Percentiles rank a stretch among this genome's conserved stretches.
Conservation (phyloP, 2,113 vertebrate genomes). For the Lates calcarifer region DNA sequence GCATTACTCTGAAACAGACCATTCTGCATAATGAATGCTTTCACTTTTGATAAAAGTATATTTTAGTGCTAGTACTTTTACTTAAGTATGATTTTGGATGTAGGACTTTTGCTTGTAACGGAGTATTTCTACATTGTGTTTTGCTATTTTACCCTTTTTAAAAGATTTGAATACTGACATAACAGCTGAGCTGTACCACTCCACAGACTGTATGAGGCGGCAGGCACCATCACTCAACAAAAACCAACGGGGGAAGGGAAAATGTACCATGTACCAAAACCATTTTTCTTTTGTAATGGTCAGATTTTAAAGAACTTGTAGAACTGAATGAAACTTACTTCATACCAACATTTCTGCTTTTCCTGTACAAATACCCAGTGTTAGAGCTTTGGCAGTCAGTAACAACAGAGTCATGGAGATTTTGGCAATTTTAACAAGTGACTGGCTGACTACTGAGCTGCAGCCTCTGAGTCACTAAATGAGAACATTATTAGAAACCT, state of each 20-base stretch:
- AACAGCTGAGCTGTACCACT: too few relatives aligned
- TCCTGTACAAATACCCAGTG: not conserved
- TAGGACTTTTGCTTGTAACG: too few relatives aligned
- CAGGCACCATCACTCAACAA: not conserved
- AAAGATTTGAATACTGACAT: not conserved
- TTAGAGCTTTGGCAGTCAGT: constrained; percentile 1
- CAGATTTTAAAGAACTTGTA: not conserved
- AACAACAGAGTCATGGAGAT: constrained; percentile 3
- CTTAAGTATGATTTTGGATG: too few relatives aligned
- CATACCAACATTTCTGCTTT: not conserved
- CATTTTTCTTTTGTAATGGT: not conserved
- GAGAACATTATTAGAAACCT: constrained; percentile 1
- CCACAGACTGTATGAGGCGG: not conserved
- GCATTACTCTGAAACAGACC: too few relatives aligned
- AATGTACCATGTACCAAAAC: not conserved
- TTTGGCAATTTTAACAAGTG: not conserved
- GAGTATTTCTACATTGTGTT: not conserved
- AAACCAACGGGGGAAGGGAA: not conserved
- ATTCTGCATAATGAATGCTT: too few relatives aligned
- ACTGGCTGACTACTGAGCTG: not conserved
- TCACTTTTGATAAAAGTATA: too few relatives aligned
- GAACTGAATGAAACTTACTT: not conserved
- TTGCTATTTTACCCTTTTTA: not conserved
- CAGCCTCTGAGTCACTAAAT: constrained; percentile 11
- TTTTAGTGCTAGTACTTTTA: too few relatives aligned